phyloP scores from a whole-genome alignment of 1,140 invertebrate species.

The Cyrtorhinus lividipennis region DNA sequence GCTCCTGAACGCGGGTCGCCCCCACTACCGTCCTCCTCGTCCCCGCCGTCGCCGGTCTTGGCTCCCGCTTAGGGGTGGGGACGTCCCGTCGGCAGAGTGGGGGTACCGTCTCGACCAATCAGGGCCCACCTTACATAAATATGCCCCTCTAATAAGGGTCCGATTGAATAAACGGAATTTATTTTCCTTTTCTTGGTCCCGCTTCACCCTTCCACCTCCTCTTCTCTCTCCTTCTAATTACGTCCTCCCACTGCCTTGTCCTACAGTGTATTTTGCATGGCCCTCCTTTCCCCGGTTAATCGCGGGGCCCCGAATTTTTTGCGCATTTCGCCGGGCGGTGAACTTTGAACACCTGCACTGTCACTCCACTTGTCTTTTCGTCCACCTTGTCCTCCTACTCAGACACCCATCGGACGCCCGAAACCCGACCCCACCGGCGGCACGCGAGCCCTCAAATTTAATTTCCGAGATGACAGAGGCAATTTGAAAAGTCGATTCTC shows the following conservation, averaged over 20 bases:
- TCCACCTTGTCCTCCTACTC: not conserved
- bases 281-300: no score
- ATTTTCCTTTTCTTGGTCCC: slow-evolving; percentile 22
- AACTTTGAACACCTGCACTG: not conserved
- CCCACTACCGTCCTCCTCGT: not conserved
- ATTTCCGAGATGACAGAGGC: no score
- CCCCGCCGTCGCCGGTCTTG: not conserved
- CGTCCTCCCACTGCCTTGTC: not conserved
- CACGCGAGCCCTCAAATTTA: no score
- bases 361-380: not conserved
- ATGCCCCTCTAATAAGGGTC: slow-evolving; percentile 25
- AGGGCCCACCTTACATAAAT: slow-evolving; percentile 23
- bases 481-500: no score
- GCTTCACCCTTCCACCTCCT: not conserved
- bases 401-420: no score
- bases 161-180: slow-evolving; percentile 26
- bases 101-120: slow-evolving; percentile 21
- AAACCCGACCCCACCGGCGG: no score
- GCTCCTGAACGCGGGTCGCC: not conserved
- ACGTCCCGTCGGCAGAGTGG: not conserved
- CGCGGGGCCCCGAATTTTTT: no score
- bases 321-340: no score
- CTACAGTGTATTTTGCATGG: not conserved
- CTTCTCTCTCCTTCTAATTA: slow-evolving; percentile 4
- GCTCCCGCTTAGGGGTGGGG: not conserved